phyloP scores from a whole-genome alignment of 1,140 invertebrate species.

The Trichonephila clavipes region DNA sequence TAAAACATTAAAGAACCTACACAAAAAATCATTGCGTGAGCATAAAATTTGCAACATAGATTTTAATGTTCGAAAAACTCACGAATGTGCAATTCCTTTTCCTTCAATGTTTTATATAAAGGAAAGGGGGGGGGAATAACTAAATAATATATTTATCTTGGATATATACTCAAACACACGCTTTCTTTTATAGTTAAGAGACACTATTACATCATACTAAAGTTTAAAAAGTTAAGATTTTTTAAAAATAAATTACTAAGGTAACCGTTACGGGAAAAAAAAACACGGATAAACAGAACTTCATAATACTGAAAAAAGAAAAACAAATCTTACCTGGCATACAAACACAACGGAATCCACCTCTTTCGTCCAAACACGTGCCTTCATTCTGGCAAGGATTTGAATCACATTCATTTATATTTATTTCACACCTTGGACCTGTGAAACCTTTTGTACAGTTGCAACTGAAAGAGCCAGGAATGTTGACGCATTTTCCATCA shows the following conservation, averaged over 20 bases:
- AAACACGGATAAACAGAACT: neutral
- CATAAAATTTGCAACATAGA: too few relatives aligned
- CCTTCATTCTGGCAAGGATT: constrained; percentile 96
- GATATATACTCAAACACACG: too few relatives aligned
- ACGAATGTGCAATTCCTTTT: too few relatives aligned
- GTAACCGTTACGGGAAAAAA: neutral
- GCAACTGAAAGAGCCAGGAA: constrained; percentile 94
- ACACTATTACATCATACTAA: neutral
- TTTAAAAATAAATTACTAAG: neutral
- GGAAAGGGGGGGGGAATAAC: too few relatives aligned
- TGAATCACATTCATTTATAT: constrained; percentile 93
- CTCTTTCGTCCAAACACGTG: constrained; percentile 95
- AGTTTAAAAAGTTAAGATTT: neutral
- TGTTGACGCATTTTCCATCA: constrained; percentile 89
- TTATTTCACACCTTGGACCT: constrained; percentile 90
- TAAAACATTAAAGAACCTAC: too few relatives aligned
- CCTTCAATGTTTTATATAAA: too few relatives aligned
- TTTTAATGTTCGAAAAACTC: too few relatives aligned
- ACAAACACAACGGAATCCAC: constrained; percentile 95
- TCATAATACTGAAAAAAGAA: neutral
- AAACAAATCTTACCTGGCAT: constrained; percentile 92
- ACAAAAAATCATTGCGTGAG: too few relatives aligned
- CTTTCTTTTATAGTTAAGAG: too few relatives aligned
- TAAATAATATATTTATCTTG: too few relatives aligned
- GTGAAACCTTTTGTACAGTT: constrained; percentile 96